Conservation (phyloP, 1,140 invertebrate species). For the Magallana ariakensis region DNA sequence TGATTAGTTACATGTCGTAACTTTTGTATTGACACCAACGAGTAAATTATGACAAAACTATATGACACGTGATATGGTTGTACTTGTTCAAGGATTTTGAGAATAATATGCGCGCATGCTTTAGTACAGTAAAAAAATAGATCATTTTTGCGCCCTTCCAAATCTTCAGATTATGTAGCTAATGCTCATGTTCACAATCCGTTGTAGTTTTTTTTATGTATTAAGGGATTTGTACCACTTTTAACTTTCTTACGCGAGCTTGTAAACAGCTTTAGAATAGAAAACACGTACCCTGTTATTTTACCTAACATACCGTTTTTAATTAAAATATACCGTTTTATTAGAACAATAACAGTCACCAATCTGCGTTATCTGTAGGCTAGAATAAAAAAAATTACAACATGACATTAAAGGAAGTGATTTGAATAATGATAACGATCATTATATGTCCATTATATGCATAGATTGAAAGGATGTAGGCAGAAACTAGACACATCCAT, state of each 20-base stretch:
- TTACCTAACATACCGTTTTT: too few species aligned
- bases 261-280: background rate
- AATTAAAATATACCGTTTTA: too few species aligned
- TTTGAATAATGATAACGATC: background rate
- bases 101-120: too few species aligned
- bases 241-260: background rate
- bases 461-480: background rate
- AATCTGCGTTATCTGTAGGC: background rate
- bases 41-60: background rate
- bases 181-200: background rate
- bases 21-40: too few species aligned
- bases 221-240: background rate
- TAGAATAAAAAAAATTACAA: background rate
- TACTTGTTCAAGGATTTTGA: too few species aligned
- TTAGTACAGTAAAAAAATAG: too few species aligned
- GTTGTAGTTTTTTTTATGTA: background rate
- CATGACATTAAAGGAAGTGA: background rate
- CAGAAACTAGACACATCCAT: conserved; percentile 10
- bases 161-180: background rate
- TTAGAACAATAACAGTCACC: background rate
- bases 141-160: background rate
- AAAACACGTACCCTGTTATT: background rate
- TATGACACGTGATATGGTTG: background rate
- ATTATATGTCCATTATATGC: background rate
- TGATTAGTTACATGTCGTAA: too few species aligned